phyloP scores from a whole-genome alignment of 2,888 invertebrate species.

The Trachelus stipa region DNA sequence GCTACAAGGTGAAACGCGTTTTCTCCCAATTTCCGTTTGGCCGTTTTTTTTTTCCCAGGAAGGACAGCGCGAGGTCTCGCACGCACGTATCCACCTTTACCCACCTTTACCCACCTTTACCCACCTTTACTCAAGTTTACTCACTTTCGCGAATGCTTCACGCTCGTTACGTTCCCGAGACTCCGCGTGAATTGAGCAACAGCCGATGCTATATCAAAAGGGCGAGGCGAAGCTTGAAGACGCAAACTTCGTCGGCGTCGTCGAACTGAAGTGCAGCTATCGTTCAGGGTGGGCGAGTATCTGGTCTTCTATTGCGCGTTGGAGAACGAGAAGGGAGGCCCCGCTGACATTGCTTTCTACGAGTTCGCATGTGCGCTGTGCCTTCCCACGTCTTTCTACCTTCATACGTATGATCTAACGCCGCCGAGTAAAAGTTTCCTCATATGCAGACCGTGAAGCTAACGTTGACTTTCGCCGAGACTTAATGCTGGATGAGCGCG shows the following conservation, averaged over 20 bases:
- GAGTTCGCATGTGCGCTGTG: background rate
- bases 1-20: background rate
- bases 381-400: background rate
- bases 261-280: too few relatives aligned
- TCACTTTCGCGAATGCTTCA: background rate
- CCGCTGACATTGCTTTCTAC: background rate
- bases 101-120: too few relatives aligned
- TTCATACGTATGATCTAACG: background rate
- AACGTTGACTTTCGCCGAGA: constrained; percentile 5
- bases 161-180: too few relatives aligned
- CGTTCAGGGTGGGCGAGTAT: too few relatives aligned
- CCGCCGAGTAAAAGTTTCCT: constrained; percentile 49
- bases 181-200: background rate
- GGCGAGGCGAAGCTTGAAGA: too few relatives aligned
- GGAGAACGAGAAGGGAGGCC: background rate
- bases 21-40: background rate
- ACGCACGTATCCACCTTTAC: background rate
- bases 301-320: too few relatives aligned
- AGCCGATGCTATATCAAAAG: background rate
- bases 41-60: background rate
- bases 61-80: background rate
- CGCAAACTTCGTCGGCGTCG: background rate
- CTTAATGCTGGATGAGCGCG: background rate
- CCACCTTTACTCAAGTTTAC: too few relatives aligned
- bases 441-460: constrained; percentile 53